A percentile compares a stretch with the other conserved stretches of the same genome.
These are phyloP conservation scores for Calypte anna DNA, from an alignment of 2,113 vertebrate species.

Conservation along the genomic window DNA sequence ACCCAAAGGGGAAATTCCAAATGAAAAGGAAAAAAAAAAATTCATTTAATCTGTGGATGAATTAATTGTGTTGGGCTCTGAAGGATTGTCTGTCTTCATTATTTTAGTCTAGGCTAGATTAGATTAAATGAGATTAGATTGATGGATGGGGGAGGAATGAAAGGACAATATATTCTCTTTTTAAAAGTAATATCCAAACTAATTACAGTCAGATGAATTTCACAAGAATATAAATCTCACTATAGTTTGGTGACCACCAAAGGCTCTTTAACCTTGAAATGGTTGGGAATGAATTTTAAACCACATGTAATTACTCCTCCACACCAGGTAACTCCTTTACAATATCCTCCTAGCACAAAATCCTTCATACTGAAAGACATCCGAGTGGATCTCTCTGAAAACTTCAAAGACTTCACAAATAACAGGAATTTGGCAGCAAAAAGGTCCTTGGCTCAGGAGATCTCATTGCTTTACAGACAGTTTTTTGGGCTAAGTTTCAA, in stretches of 20 bases:
- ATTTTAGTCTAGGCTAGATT: constrained; percentile 19
- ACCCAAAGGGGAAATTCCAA: neutral
- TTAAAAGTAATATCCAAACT: neutral
- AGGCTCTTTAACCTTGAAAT: neutral
- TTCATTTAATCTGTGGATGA: neutral
- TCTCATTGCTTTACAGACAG: neutral
- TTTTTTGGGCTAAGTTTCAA: neutral
- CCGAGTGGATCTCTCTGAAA: neutral
- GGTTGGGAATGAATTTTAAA: neutral
- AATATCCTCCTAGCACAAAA: neutral
- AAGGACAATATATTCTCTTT: neutral
- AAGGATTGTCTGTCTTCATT: constrained; percentile 27
- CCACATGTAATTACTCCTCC: constrained; percentile 35
- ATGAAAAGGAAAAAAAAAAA: neutral
- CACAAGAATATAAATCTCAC: neutral
- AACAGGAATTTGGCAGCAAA: constrained; percentile 37
- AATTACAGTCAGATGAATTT: constrained; percentile 9
- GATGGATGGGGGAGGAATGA: constrained; percentile 12
- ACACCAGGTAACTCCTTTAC: neutral
- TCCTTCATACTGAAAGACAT: neutral
- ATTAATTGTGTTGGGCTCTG: constrained; percentile 18
- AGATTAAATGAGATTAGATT: constrained; percentile 27
- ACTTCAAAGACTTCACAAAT: constrained; percentile 13
- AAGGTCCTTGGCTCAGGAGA: constrained; percentile 3
- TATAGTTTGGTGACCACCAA: neutral